These are phyloP conservation scores for Oligia fasciuncula DNA, from an alignment of 2,888 invertebrate genomes.

Conservation along the genomic window DNA sequence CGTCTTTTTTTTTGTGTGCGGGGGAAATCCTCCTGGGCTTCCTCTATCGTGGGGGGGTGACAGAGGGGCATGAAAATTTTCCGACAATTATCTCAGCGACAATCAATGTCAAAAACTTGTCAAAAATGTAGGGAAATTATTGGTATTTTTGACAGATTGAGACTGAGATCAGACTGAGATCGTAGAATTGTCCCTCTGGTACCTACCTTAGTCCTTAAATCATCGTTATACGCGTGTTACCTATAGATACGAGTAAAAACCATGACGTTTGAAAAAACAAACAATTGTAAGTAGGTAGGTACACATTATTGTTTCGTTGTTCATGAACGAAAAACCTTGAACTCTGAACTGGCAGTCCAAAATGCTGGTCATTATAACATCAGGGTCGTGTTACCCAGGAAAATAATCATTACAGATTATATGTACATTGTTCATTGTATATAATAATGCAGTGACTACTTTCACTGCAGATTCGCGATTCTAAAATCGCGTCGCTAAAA, in stretches of 20 bases:
- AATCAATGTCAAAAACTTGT: too few species aligned
- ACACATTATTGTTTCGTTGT: conserved; percentile 17
- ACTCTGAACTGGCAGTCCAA: conserved; percentile 25
- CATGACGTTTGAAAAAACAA: conserved; percentile 5
- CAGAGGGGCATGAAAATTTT: too few species aligned
- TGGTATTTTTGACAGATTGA: too few species aligned
- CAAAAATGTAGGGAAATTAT: too few species aligned
- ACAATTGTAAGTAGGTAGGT: not conserved
- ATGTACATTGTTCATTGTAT: not conserved
- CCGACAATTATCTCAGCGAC: too few species aligned
- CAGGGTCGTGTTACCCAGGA: conserved; percentile 12
- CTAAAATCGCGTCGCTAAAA: not conserved
- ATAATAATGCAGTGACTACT: too few species aligned
- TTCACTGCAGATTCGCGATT: not conserved
- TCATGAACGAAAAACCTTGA: conserved; percentile 32
- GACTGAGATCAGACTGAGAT: too few species aligned
- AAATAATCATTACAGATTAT: conserved; percentile 10
- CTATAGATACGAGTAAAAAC: not conserved
- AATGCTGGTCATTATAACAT: conserved; percentile 26
- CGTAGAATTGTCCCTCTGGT: not conserved
- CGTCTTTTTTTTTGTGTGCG: too few species aligned
- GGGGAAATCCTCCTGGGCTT: too few species aligned
- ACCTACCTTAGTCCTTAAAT: not conserved
- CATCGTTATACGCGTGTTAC: not conserved
- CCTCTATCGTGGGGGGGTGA: too few species aligned